phyloP scores from a whole-genome alignment of 2,113 vertebrate genomes.

The Ovis canadensis region DNA sequence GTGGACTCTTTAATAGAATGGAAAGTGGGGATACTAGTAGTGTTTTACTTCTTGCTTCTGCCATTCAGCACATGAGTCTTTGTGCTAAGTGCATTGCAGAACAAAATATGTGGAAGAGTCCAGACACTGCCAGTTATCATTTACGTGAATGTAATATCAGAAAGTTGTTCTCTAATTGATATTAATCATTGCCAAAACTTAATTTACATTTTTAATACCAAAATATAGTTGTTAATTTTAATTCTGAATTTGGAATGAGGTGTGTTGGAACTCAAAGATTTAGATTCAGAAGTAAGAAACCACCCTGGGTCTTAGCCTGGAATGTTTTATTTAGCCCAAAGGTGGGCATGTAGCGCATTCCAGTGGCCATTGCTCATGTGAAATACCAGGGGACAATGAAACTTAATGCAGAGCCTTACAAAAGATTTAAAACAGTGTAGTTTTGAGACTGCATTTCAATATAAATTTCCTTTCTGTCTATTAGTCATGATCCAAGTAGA shows the following conservation, averaged over 20 bases:
- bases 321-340: background rate
- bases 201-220: background rate
- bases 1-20: background rate
- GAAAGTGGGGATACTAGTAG: background rate
- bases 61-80: fast-evolving
- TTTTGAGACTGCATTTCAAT: background rate
- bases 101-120: background rate
- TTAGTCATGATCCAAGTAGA: background rate
- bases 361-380: background rate
- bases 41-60: fast-evolving
- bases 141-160: background rate
- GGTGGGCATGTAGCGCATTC: background rate
- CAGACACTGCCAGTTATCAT: fast-evolving
- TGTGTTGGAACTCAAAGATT: background rate
- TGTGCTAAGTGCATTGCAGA: background rate
- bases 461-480: background rate
- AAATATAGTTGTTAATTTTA: background rate
- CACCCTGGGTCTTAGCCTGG: background rate
- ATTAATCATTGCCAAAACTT: background rate
- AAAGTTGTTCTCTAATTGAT: background rate
- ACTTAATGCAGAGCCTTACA: background rate
- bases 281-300: background rate
- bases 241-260: background rate
- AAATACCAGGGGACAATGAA: background rate
- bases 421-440: background rate